Evolutionary conservation across 2,888 invertebrate genomes (phyloP), one percentile per base, ranked within the genome.

Genomic region (Polia nebulosa): DNA sequence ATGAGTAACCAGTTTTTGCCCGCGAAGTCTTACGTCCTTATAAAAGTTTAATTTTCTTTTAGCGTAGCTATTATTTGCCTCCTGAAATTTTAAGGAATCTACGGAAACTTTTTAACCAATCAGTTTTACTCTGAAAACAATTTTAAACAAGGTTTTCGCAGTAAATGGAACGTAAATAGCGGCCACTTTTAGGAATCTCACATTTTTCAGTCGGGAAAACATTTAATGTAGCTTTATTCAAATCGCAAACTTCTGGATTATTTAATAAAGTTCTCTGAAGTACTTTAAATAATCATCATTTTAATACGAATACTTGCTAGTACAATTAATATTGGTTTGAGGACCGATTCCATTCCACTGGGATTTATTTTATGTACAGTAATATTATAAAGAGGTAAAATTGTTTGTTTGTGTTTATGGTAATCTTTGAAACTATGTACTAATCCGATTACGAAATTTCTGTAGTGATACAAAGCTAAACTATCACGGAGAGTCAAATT

Each of bases 81-180:
- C 34, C 27, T 44, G 34, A 27, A 58, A 58, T 55, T 68, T 78
- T 32, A 41, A 52, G 60, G 51, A 62, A 76, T 71, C 32, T 32
- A 78, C 60, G 51, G 17, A 61, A 78, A 78, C 74, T 78, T 78
- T 78, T 67, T 52, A 62, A 72, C 58, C 62, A 73, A 72, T 73
- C 53, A 68, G 36, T 65, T 71, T 73, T 63, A 65, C 44, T 57
- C 25, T 34, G 57, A 58, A 66, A 52, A 51, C 61, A 61, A 57
- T 71, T 71, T 58, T 39, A 47, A 63, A 65, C 61, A 68, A 60
- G 32, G 22, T 53, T 68, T 62, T 39, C 63, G 15, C 15, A 51
- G 41, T 57, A 60, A 76, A 70, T 60, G 51, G 52, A 49, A 76
- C 59, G 49, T 57, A 60, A 69, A 63, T 59, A 62, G 45, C 62